These are phyloP conservation scores for Crotophaga sulcirostris DNA, from an alignment of 2,113 vertebrate genomes.

Conservation along the genomic window DNA sequence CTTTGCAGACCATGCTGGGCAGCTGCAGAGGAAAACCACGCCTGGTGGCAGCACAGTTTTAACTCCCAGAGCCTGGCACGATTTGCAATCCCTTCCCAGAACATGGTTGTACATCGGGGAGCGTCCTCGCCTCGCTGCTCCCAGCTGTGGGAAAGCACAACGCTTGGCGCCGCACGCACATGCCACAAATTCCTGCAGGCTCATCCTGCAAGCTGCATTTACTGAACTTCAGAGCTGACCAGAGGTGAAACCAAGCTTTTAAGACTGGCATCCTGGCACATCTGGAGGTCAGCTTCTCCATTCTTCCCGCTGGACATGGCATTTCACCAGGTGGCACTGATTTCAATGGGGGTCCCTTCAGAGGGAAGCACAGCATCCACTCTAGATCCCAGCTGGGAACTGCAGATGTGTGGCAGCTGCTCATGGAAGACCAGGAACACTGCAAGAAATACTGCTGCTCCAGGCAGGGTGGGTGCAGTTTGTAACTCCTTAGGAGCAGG, in stretches of 20 bases:
- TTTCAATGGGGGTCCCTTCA: fast-evolving
- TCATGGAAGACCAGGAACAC: not conserved
- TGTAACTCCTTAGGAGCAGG: not conserved
- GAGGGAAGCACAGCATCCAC: not conserved
- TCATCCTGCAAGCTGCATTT: not conserved
- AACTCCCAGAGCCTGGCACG: fast-evolving
- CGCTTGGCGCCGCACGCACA: not conserved
- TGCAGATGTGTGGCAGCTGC: not conserved
- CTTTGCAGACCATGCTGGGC: fast-evolving
- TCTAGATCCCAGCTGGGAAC: not conserved
- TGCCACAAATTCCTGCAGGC: conserved; percentile 1
- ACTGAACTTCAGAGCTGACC: not conserved
- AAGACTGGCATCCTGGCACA: not conserved
- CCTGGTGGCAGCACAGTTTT: not conserved
- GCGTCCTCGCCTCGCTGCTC: fast-evolving
- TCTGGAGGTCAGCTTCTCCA: fast-evolving
- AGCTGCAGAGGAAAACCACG: not conserved
- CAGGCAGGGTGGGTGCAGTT: not conserved
- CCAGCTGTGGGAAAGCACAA: not conserved
- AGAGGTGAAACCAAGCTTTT: not conserved
- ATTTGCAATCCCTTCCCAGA: not conserved
- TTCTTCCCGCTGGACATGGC: fast-evolving
- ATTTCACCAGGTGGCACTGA: fast-evolving
- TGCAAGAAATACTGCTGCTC: not conserved
- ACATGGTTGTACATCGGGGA: fast-evolving